Base-by-base conservation (phyloP, 1,140 invertebrate genomes). In the Latrodectus geometricus region DNA sequence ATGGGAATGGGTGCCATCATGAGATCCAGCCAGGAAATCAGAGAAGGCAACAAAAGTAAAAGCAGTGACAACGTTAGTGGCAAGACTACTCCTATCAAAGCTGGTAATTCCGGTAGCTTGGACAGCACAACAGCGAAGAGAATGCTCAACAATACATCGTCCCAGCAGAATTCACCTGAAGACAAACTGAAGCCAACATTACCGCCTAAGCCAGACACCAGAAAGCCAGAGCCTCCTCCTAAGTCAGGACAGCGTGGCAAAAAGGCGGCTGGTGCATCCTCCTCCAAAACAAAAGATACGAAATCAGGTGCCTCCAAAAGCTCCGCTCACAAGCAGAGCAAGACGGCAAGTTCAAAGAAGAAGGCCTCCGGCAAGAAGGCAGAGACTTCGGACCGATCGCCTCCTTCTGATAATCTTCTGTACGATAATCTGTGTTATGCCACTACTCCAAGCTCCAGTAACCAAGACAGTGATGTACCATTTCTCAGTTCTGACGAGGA, bases 71-170 rank as follows among this genome's bases (percentile, higher is more conserved):
- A 86, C 23, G 77, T 86, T 20, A 79, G 76, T 52, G 80, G 72
- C 8, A 83, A 83, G 48, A 83, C 69, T 8, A 75, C 80, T 15
- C 70, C 80, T 17, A 73, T 23, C n/a, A 48, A 21, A 15, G 56
- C 76, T 8, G 23, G n/a, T 17, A 78, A 78, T 56, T 35, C 76
- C 5, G 56, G 56, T 2, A 81, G 78, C 49, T 90, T 92, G 89
- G 96, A 96, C 91, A 95, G 96, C 88, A 96, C 95, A 90, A 97
- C 96, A 2, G 92, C 98, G 87, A 98, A 98, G 90, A 93, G 96
- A 72, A 97, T 98, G 95, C 78, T 70, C 77, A 79, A 69, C 61
- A 23, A 48, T 48, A 48, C 35, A 14, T 78, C 76, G 8, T 78
- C 76, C 1, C 50, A 54, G 49, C 74, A 56, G 17, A 73, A 73